phyloP scores from a whole-genome alignment of 2,888 invertebrate species.

The Drosophila prolongata region DNA sequence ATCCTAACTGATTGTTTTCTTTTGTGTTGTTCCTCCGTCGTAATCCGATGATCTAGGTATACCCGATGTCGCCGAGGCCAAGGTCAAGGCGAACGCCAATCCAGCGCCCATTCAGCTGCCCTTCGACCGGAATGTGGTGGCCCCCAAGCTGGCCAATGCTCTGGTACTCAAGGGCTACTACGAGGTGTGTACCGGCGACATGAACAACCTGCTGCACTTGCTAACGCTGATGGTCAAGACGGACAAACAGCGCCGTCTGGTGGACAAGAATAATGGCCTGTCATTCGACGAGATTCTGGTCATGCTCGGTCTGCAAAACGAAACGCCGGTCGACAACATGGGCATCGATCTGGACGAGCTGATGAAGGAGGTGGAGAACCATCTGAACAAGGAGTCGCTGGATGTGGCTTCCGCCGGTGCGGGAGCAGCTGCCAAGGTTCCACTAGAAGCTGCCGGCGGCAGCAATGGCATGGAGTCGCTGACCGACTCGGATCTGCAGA shows the following conservation, averaged over 20 bases:
- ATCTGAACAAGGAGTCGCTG: constrained; percentile 57
- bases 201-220: constrained; percentile 92
- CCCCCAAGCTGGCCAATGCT: constrained; percentile 92
- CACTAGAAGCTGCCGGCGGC: constrained; percentile 50
- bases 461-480: constrained; percentile 89
- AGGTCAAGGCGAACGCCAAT: constrained; percentile 10
- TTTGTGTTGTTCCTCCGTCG: constrained; percentile 6
- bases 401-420: constrained; percentile 1
- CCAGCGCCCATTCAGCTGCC: constrained; percentile 55
- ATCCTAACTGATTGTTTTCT: constrained; percentile 20
- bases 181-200: constrained; percentile 91
- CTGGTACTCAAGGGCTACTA: constrained; percentile 92
- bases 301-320: constrained; percentile 9
- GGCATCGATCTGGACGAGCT: constrained; percentile 67
- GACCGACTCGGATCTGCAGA: constrained; percentile 92
- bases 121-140: constrained; percentile 92
- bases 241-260: constrained; percentile 32
- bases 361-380: constrained; percentile 72
- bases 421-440: neutral
- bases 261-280: constrained; percentile 20
- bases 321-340: constrained; percentile 13
- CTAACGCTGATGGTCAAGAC: constrained; percentile 89
- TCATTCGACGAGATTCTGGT: constrained; percentile 42
- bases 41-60: constrained; percentile 13
- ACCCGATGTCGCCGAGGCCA: constrained; percentile 1